Evolutionary conservation across 2,797 vertebrate genomes (phyloP).

Genomic region (Stomatorhinus walkeri): DNA sequence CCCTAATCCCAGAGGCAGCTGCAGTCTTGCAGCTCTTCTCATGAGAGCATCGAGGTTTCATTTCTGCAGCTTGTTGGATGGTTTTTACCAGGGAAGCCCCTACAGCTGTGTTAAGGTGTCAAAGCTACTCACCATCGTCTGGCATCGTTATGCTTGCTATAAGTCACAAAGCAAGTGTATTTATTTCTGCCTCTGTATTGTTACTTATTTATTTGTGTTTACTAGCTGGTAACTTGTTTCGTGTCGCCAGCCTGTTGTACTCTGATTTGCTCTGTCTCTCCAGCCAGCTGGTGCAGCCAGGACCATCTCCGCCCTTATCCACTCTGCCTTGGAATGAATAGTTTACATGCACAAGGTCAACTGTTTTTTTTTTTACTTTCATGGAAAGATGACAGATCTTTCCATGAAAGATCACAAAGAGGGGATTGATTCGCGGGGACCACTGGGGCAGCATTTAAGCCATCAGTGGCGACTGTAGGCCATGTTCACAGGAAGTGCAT

Average conservation of each 20-base stretch:
- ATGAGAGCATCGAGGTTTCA: background rate
- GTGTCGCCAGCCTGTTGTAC: background rate
- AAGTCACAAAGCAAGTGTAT: background rate
- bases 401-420: background rate
- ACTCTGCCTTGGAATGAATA: background rate
- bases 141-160: background rate
- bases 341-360: background rate
- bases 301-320: background rate
- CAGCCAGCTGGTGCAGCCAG: background rate
- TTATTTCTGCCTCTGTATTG: background rate
- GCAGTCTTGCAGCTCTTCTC: background rate
- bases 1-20: constrained; percentile 23
- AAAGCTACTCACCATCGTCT: background rate
- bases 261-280: background rate
- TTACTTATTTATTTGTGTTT: background rate
- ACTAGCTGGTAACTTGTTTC: background rate
- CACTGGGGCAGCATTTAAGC: background rate
- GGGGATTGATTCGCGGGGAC: background rate
- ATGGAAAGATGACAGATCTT: background rate
- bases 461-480: background rate
- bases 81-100: background rate
- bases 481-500: background rate
- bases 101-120: background rate
- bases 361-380: background rate
- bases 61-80: background rate